Evolutionary conservation across 2,113 vertebrate genomes (phyloP), one percentile per base, ranked within the genome.

Genomic region (Microtus richardsoni): DNA sequence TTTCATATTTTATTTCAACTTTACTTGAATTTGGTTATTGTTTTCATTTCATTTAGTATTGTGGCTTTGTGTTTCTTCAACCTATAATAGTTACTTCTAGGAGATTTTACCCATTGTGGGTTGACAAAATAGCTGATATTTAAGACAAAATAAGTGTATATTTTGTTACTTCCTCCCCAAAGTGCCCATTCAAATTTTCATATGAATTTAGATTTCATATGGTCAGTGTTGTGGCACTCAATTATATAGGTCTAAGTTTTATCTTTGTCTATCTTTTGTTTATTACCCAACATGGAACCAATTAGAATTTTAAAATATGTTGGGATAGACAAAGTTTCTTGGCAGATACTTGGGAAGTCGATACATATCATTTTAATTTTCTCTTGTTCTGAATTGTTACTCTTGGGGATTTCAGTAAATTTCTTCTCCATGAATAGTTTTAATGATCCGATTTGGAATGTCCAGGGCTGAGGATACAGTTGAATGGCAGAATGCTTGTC

Each of bases 71-170:
- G 88, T 92, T 92, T 96, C 16, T 79, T 83, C 30, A 77, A 22
- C 8, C 36, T 94, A 78, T 49, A 14, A 39, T 39, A 17, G 14
- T 80, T 95, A 85, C 39, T n/a, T 71, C 24, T 82, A n/a, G 70
- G 11, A 66, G 14, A 73, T 36, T 93, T 95, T 70, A 92, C 17
- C 4, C 83, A 80, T 92, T 89, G 89, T 83, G 0, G 11, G 12
- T 44, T 89, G 41, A 95, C 94, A 95, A 89, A 28, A 93, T 14
- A 86, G 17, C 52, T 88, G 47, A 88, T 94, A 93, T 83, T 93
- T 36, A 92, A 88, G 83, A 62, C 13, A 93, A 91, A 88, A 17
- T 74, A 75, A 85, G 87, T 3, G 41, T 80, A 85, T 75, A 91
- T 79, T 91, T 96, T 95, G 12, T 73, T 86, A 86, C 94, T 14